Evolutionary conservation across 2,797 vertebrate species (phyloP), one percentile per base, ranked within the genome.

Genomic region (Hylomyscus alleni): DNA sequence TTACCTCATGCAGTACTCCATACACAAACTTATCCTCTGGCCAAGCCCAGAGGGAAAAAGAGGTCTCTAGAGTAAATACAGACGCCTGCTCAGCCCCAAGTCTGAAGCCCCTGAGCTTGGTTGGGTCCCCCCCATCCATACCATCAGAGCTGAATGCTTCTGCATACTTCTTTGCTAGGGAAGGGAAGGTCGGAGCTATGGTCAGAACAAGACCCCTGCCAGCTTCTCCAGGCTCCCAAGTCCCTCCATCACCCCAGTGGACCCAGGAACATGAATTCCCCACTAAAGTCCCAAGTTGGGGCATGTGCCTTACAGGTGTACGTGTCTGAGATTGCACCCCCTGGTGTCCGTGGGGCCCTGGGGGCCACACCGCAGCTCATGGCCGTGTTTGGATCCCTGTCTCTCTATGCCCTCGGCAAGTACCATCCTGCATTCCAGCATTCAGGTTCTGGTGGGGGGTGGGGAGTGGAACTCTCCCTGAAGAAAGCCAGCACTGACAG

Each of bases 321-420:
- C 91, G 99, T 99, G 95, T 99, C 99, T 0, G 99, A 99, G 98
- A 99, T 99, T 89, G 99, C 99, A 44, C 99, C 99, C 88, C 98
- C 99, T 0, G 95, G 97, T 6, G 98, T 99, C 50, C 98, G 99
- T 65, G 99, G 99, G 31, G 97, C 98, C 4, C 93, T 99, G 98
- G 99, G 99, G 0, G 99, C 99, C 40, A 99, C 99, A 24, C 99
- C 99, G 69, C 99, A 99, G 98, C 98, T 99, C 97, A 99, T 99
- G 96, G 99, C 99, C 0, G 99, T 99, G 95, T 99, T 99, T 82
- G 99, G 99, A 65, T 98, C 99, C 14, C 98, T 99, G 81, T 62
- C 98, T 0, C 99, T 99, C 22, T 99, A 99, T 0, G 96, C 98
- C 0, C 98, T 99, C 2, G 99, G 99, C 99, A 99, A 98, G 99